A percentile compares a stretch with the other conserved stretches of the same genome.
Evolutionary conservation across 2,888 invertebrate genomes (phyloP).

Genomic region (Synergus umbraculus): DNA sequence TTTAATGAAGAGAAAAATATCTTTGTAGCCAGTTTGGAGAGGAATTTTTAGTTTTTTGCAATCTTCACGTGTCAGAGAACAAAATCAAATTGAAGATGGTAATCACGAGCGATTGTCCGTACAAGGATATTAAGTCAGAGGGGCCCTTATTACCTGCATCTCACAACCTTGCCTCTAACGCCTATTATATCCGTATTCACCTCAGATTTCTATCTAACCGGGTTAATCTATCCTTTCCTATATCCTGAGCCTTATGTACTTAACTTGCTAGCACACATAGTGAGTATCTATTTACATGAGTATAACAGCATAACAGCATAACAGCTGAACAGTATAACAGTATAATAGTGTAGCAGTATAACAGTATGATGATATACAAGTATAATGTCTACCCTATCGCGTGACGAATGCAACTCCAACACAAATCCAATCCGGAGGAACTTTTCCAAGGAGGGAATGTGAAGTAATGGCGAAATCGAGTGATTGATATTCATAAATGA

Average conservation of each 20-base stretch:
- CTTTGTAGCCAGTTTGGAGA: conserved; percentile 20
- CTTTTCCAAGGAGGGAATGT: background rate
- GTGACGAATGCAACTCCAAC: background rate
- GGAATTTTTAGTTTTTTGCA: conserved; percentile 15
- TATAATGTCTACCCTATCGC: background rate
- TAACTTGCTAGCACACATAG: background rate
- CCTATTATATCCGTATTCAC: background rate
- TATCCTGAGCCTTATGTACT: conserved; percentile 20
- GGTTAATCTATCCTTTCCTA: conserved; percentile 68
- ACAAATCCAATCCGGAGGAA: background rate
- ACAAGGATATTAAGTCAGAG: background rate
- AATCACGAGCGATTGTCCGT: conserved; percentile 17
- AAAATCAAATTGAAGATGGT: conserved; percentile 39
- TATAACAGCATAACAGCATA: background rate
- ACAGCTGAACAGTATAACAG: too few relatives aligned
- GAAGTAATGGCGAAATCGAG: background rate
- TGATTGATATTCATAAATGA: too few relatives aligned
- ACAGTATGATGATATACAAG: too few relatives aligned
- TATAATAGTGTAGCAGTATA: background rate
- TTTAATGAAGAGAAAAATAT: conserved; percentile 6
- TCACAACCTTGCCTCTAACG: conserved; percentile 1
- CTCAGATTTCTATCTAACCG: conserved; percentile 63
- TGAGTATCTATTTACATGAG: background rate
- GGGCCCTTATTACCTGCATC: conserved; percentile 22
- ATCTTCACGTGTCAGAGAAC: conserved; percentile 32